phyloP scores from a whole-genome alignment of 2,888 invertebrate species.

The Noctua janthe region DNA sequence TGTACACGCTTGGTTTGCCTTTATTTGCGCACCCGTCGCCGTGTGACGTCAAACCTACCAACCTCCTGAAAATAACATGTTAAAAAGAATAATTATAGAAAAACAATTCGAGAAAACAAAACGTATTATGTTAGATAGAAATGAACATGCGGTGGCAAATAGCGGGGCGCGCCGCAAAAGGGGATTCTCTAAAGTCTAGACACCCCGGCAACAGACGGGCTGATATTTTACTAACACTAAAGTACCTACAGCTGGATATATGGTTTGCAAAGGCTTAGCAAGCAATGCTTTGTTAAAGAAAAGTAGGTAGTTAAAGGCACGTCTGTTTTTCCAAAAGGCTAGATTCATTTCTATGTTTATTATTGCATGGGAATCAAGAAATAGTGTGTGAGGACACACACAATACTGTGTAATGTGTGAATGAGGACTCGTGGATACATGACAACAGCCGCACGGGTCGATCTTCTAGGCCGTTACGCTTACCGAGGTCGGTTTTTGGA shows the following conservation, averaged over 20 bases:
- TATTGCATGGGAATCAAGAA: background rate
- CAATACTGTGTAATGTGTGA: background rate
- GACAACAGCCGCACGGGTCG: background rate
- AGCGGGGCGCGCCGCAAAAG: background rate
- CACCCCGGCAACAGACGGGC: conserved; percentile 12
- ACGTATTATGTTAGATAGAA: background rate
- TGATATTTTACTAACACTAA: background rate
- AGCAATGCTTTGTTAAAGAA: background rate
- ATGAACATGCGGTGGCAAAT: background rate
- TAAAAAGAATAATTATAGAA: background rate
- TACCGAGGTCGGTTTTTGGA: background rate
- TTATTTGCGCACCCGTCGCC: conserved; percentile 82
- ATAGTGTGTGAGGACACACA: background rate
- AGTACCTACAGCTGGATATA: background rate
- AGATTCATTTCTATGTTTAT: background rate
- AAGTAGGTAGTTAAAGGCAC: background rate
- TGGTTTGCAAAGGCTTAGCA: background rate
- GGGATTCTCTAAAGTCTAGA: conserved; percentile 13
- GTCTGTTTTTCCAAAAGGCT: background rate
- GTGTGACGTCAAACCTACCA: conserved; percentile 84
- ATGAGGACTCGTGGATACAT: background rate
- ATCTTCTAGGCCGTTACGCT: background rate
- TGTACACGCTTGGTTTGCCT: conserved; percentile 81
- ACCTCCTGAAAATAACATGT: conserved; percentile 69
- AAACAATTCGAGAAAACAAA: background rate